Conservation (phyloP, 2,888 invertebrate species). For the Thereva unica region DNA sequence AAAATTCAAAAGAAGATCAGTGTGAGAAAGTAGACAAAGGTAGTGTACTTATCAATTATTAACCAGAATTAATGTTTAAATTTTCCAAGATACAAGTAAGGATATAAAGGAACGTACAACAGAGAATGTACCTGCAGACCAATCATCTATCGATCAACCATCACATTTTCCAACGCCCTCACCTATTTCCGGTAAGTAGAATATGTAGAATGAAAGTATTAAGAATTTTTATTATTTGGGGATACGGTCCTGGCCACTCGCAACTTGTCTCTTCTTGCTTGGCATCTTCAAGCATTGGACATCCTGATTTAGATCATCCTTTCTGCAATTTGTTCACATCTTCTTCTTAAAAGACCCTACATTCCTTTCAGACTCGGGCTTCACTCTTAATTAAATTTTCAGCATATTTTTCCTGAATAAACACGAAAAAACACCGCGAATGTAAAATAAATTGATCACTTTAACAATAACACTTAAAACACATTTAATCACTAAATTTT, state of each 20-base stretch:
- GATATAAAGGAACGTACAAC: conserved; percentile 46
- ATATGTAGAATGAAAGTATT: not conserved
- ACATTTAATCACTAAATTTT: too few relatives aligned
- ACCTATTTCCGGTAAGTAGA: conserved; percentile 46
- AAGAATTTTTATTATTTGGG: conserved; percentile 37
- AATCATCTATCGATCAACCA: conserved; percentile 47
- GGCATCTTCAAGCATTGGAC: too few relatives aligned
- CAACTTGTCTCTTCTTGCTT: too few relatives aligned
- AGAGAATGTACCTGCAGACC: conserved; percentile 46
- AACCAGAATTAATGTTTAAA: not conserved
- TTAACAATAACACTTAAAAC: too few relatives aligned
- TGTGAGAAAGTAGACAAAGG: not conserved
- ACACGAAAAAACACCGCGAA: too few relatives aligned
- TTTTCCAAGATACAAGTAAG: not conserved
- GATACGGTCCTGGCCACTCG: conserved; percentile 44
- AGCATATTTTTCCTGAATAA: too few relatives aligned
- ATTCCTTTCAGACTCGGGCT: too few relatives aligned
- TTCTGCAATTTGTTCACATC: too few relatives aligned
- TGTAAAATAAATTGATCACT: too few relatives aligned
- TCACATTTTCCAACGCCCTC: conserved; percentile 48
- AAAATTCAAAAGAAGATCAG: conserved; percentile 5
- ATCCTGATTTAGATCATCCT: too few relatives aligned
- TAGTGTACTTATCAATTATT: not conserved
- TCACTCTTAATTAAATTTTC: too few relatives aligned
- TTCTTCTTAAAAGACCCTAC: too few relatives aligned